Base-by-base conservation (phyloP, 2,113 vertebrate genomes). In the Ictalurus furcatus region DNA sequence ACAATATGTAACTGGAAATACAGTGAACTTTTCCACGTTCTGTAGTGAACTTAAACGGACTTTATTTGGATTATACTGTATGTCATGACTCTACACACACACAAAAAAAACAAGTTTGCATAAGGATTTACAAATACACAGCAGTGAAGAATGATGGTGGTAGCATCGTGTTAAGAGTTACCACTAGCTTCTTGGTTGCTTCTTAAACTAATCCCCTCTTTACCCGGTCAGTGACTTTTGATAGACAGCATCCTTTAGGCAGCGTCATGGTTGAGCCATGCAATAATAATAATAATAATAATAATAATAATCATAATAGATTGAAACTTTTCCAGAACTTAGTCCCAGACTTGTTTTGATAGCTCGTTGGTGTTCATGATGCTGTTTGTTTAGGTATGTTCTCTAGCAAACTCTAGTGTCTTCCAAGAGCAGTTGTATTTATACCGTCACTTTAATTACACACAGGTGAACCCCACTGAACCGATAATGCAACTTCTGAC, bases 91-190 rank as follows among this genome's bases (percentile, higher is more conserved):
- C 1, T 30, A 34, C 13, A 71, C n/a, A 16, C 4, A 34, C 0
- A 34, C 34, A 34, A 34, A 34, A 34, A 34, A 34, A 34, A 2
- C 14, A 71, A 34, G n/a, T 6, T n/a, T 30, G n/a, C 65, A 30
- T 5, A 71, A 71, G 34, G 67, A 7, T 34, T 71, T 71, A 16
- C 69, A 17, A 17, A 34, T 17, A 30, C 65, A 30, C 13, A 17
- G 74, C 23, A 16, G 48, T 79, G 76, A 81, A 58, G 79, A 52
- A 81, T 81, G 79, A 52, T 81, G 79, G 52, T 58, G 79, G 52
- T 0, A 11, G 79, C 52, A 34, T 37, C 4, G 2, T 2, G 4
- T 21, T 80, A 13, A 30, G 65, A 6, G 1, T 30, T 37, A 21
- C 69, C 69, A 37, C 6, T 30, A 71, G 69, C 30, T 2, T 19